A percentile compares a stretch with the other conserved stretches of the same genome.
Evolutionary conservation across 2,888 invertebrate genomes (phyloP).

Genomic region (Acrobasis consociella): DNA sequence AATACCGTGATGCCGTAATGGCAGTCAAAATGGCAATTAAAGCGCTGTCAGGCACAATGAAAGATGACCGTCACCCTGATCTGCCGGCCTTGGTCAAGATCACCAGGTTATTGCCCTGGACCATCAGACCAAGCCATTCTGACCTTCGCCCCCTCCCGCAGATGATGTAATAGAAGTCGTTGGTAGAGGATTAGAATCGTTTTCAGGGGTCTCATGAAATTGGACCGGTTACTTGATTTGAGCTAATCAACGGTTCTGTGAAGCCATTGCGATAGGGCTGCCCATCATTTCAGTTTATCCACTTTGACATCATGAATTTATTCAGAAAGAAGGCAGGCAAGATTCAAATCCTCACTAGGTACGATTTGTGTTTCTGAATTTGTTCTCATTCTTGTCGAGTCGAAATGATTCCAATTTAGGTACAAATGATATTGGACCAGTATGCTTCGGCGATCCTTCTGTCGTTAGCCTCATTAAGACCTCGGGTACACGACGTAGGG

Average conservation of each 20-base stretch:
- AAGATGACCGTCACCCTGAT: constrained; percentile 30
- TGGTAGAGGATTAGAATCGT: constrained; percentile 3
- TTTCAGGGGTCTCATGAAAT: constrained; percentile 8
- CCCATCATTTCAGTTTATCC: not conserved
- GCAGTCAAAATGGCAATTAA: constrained; percentile 22
- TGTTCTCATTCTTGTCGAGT: too few relatives aligned
- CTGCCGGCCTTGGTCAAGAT: constrained; percentile 35
- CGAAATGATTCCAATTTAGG: too few relatives aligned
- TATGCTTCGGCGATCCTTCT: too few relatives aligned
- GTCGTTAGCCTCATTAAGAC: too few relatives aligned
- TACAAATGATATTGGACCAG: too few relatives aligned
- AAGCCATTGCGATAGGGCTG: constrained; percentile 6
- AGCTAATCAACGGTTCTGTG: constrained; percentile 14
- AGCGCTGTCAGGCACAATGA: constrained; percentile 32
- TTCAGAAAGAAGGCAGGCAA: too few relatives aligned
- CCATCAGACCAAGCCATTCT: not conserved
- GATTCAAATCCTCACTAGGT: too few relatives aligned
- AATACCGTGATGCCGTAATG: constrained; percentile 5
- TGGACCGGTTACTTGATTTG: constrained; percentile 5
- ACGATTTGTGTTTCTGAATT: too few relatives aligned
- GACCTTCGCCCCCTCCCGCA: not conserved
- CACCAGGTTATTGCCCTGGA: constrained; percentile 27
- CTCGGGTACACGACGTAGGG: too few relatives aligned
- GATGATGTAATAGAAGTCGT: not conserved
- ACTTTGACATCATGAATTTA: too few relatives aligned